Evolutionary conservation across 1,140 invertebrate genomes (phyloP), one percentile per base, ranked within the genome.

Genomic region (Mylabris phalerata): DNA sequence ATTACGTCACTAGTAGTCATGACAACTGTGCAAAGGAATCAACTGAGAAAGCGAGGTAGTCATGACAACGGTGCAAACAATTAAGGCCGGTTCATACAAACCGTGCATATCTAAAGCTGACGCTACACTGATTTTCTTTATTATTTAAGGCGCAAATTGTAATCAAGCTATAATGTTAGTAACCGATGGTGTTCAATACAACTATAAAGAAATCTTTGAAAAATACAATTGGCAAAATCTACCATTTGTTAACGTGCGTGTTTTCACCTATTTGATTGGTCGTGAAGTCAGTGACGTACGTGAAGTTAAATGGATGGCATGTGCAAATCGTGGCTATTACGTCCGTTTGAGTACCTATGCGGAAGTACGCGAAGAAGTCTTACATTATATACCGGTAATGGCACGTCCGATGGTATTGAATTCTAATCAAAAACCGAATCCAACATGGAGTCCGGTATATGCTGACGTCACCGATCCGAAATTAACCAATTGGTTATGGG

Each of bases 161-260:
- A 94, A 94, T 75, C 90, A 93, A 71, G 91, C 90, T 1, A 94
- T 95, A 55, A 93, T 95, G 91, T 68, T 95, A 25, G 82, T 95
- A 49, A 94, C 92, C 2, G 92, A 95, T 73, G 92, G 92, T 6
- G 88, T 91, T 11, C 89, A 91, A 5, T 84, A 89, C 61, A 90
- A 87, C 66, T 92, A 83, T 68, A 86, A 90, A 68, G 84, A 90
- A 52, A 85, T 93, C 32, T 95, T 95, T 73, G 76, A 86, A 59
- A 71, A 80, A 55, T 90, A 88, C 71, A 95, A 94, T 70, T 89
- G 83, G 82, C 66, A 72, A 2, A 73, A 77, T 48, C 72, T 77
- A 50, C 79, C 72, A 2, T 75, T 82, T 59, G 82, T 82, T 73
- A 80, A 87, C 57, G 87, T 93, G 0, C 77, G 93, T 62, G 82